phyloP scores from a whole-genome alignment of 1,140 invertebrate genomes.

The Hypsibius dujardini region DNA sequence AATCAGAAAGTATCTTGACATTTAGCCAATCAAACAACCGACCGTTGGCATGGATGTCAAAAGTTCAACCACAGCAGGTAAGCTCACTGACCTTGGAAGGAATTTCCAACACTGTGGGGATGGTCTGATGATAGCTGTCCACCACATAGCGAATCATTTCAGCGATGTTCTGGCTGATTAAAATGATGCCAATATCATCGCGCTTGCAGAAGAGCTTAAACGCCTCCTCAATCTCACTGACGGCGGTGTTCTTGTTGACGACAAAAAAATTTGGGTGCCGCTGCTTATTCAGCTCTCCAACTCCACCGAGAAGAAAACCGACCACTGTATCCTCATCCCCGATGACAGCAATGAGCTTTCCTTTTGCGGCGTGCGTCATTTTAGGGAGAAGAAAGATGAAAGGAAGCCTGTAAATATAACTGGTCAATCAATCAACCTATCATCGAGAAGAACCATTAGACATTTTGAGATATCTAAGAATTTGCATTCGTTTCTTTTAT shows the following conservation, averaged over 20 bases:
- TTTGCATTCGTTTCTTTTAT: no score
- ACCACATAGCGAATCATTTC: conserved; percentile 94
- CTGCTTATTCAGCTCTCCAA: conserved; percentile 90
- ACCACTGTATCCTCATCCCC: conserved; percentile 67
- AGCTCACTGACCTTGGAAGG: conserved; percentile 55
- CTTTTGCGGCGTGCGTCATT: conserved; percentile 49
- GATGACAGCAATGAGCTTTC: conserved; percentile 92
- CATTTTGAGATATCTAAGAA: no score
- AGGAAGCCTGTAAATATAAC: no score
- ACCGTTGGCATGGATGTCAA: no score
- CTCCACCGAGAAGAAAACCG: conserved; percentile 88
- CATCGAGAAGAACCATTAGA: no score
- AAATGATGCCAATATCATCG: conserved; percentile 95
- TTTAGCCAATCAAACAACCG: no score
- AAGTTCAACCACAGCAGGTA: no score
- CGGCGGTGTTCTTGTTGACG: conserved; percentile 81
- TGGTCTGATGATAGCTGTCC: conserved; percentile 72
- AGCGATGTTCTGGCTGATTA: conserved; percentile 96
- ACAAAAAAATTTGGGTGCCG: conserved; percentile 77
- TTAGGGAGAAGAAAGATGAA: no score
- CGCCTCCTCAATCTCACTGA: conserved; percentile 89
- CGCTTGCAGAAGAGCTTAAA: conserved; percentile 85
- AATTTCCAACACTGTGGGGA: conserved; percentile 92
- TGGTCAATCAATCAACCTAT: no score
- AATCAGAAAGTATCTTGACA: no score